Conservation (phyloP, 2,797 vertebrate genomes). For the Pterois miles region DNA sequence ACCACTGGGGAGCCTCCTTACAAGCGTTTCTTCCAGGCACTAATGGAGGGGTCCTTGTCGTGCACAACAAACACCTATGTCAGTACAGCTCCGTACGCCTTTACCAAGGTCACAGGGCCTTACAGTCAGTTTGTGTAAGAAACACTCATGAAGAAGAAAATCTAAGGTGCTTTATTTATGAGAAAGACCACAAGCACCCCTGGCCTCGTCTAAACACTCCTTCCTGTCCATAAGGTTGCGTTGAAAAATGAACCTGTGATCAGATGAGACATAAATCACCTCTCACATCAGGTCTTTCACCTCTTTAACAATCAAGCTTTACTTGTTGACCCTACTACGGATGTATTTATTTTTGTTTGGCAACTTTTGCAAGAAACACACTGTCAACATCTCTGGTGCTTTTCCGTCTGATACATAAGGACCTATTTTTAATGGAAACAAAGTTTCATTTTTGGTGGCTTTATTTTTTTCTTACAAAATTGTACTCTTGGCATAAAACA, state of each 20-base stretch:
- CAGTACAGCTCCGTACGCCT: slow-evolving; percentile 96
- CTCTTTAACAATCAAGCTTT: slow-evolving; percentile 79
- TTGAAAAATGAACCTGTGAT: slow-evolving; percentile 75
- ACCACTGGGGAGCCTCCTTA: slow-evolving; percentile 86
- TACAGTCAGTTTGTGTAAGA: slow-evolving; percentile 92
- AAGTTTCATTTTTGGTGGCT: slow-evolving; percentile 76
- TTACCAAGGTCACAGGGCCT: slow-evolving; percentile 98
- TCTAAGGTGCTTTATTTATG: slow-evolving; percentile 75
- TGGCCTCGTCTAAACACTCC: slow-evolving; percentile 69
- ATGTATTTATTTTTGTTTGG: slow-evolving; percentile 84
- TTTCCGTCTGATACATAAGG: slow-evolving; percentile 84
- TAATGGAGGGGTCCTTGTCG: slow-evolving; percentile 90
- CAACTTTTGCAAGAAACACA: slow-evolving; percentile 78
- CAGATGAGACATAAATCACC: slow-evolving; percentile 51
- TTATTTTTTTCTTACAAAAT: slow-evolving; percentile 76
- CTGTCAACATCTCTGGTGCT: slow-evolving; percentile 91
- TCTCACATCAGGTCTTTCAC: slow-evolving; percentile 70
- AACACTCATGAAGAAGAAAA: slow-evolving; percentile 54
- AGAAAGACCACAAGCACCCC: slow-evolving; percentile 69
- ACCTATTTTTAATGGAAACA: slow-evolving; percentile 90
- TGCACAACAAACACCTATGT: slow-evolving; percentile 94
- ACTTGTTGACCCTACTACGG: slow-evolving; percentile 80
- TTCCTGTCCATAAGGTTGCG: slow-evolving; percentile 54
- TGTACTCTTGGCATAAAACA: slow-evolving; percentile 86
- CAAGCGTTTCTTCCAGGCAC: slow-evolving; percentile 91